These are phyloP conservation scores for Pyrocoelia pectoralis DNA, from an alignment of 2,888 invertebrate genomes.

Conservation along the genomic window DNA sequence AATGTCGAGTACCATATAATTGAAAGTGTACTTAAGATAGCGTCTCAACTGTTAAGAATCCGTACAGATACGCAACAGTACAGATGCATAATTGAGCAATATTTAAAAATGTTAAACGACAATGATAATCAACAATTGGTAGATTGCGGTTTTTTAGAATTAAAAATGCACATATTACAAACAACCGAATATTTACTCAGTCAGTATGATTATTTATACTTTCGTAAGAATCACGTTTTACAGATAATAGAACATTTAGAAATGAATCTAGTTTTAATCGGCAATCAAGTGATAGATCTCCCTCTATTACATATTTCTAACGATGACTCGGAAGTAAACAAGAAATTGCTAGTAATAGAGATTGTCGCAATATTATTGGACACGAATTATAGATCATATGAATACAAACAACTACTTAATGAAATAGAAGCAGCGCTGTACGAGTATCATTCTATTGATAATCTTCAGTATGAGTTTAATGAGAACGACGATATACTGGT, in stretches of 20 bases:
- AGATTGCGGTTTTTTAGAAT: background rate
- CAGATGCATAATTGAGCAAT: conserved; percentile 18
- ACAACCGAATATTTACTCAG: conserved; percentile 19
- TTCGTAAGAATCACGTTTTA: conserved; percentile 18
- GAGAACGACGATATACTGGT: background rate
- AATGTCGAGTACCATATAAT: conserved; percentile 11
- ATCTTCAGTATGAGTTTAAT: background rate
- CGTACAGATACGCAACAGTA: conserved; percentile 5
- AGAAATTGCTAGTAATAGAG: conserved; percentile 21
- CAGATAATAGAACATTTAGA: conserved; percentile 18
- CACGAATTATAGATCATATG: conserved; percentile 8
- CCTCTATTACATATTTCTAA: background rate
- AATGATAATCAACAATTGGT: background rate
- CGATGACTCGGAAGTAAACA: conserved; percentile 9
- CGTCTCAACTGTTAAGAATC: conserved; percentile 17
- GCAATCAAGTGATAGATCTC: background rate
- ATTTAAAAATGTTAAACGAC: conserved; percentile 14
- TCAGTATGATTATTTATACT: conserved; percentile 14
- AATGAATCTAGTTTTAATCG: background rate
- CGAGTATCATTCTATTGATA: conserved; percentile 18
- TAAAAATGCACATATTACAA: conserved; percentile 23
- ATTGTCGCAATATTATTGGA: conserved; percentile 16
- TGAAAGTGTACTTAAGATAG: conserved; percentile 15
- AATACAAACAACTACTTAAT: conserved; percentile 17
- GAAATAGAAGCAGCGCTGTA: background rate